Conservation (phyloP, 2,888 invertebrate species). For the Tetragnatha montana region DNA sequence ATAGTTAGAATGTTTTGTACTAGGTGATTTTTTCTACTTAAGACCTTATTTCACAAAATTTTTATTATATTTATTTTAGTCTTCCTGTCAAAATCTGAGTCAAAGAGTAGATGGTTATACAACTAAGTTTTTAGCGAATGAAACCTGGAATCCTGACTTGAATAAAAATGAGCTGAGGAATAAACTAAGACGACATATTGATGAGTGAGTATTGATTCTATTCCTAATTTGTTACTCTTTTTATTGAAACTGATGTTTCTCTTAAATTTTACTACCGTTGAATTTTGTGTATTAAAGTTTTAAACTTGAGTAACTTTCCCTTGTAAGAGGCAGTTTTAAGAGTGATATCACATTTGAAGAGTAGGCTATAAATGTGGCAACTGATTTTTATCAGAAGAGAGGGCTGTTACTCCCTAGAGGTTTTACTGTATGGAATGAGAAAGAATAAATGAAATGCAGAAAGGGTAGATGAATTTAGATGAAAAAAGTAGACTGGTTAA, state of each 20-base stretch:
- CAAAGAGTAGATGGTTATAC: slow-evolving; percentile 93
- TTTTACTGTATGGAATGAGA: background rate
- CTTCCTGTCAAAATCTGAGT: slow-evolving; percentile 94
- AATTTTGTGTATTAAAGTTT: too few relatives aligned
- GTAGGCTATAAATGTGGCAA: too few relatives aligned
- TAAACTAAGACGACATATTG: slow-evolving; percentile 88
- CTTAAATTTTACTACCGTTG: too few relatives aligned
- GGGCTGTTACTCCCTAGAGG: too few relatives aligned
- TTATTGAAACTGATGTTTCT: too few relatives aligned
- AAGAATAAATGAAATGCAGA: background rate
- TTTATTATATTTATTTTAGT: slow-evolving; percentile 77
- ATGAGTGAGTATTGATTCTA: slow-evolving; percentile 81
- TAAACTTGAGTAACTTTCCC: too few relatives aligned
- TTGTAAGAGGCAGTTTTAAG: too few relatives aligned
- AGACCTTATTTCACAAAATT: background rate
- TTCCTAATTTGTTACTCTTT: too few relatives aligned
- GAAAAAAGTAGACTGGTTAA: background rate
- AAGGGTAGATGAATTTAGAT: background rate
- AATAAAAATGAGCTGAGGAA: slow-evolving; percentile 95
- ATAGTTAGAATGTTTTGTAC: too few relatives aligned
- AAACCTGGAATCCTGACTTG: slow-evolving; percentile 89
- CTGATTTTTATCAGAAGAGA: too few relatives aligned
- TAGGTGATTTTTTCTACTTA: background rate
- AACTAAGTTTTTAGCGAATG: slow-evolving; percentile 86
- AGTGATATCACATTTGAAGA: too few relatives aligned